Base-by-base conservation (phyloP, 2,113 vertebrate species). In the Scartelaos histophorus region DNA sequence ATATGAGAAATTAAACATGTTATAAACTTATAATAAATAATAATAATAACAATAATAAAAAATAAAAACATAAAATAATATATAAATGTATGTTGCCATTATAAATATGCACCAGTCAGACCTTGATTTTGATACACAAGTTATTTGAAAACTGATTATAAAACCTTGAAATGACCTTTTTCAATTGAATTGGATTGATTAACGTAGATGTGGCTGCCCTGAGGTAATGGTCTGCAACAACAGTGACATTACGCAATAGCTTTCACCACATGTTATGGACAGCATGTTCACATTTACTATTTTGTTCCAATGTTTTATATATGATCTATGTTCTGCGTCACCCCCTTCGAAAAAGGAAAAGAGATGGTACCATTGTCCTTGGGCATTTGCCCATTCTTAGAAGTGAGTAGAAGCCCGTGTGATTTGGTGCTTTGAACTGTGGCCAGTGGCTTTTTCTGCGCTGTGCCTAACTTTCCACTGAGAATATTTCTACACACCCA, bases 351-450 rank as follows among this genome's bases (percentile, higher is more conserved):
- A 78, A 54, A 71, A 69, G n/a, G 5, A 38, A 17, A 22, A 60
- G 71, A 43, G 21, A 46, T 53, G 15, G 13, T 35, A 47, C 22
- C 15, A 67, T 51, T 19, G 17, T 51, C 29, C 60, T 22, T 61
- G 51, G 58, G 4, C 0, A 56, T 13, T 24, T 16, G 46, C 10
- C 45, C 5, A 68, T 82, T 80, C 78, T 54, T 17, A 45, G 80
- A 85, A 69, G 67, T 57, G 10, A 46, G 35, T 5, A 57, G 53
- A 67, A 62, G 65, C 85, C 7, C 77, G 77, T 58, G 73, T 81
- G 77, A 87, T 54, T 45, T 56, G 53, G 29, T 7, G 49, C 73
- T 85, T 80, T 82, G 22, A 75, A 58, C 62, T 84, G 5, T 3
- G 0, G 51, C 76, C 76, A 81, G n/a, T n/a, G n/a, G 64, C 61